Evolutionary conservation across 2,797 vertebrate genomes (phyloP), one percentile per base, ranked within the genome.

Genomic region (Gymnoscopelus braueri): DNA sequence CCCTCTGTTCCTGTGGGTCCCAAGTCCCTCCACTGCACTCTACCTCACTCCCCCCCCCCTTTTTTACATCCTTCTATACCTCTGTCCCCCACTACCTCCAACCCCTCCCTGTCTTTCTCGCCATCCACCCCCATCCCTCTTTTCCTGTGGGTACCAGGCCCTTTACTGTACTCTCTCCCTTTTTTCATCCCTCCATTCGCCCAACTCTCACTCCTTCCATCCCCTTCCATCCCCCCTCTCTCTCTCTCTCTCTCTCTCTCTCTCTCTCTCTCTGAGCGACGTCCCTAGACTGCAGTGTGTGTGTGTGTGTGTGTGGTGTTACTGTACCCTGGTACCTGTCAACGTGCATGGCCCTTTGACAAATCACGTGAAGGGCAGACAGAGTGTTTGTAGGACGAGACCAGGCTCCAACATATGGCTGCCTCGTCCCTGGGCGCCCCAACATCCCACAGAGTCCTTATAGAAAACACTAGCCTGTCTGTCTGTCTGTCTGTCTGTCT

Each of bases 301-400:
- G 23, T 11, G 55, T 82, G 68, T 73, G 54, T 68, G 52, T 32
- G 35, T 1, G 79, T 82, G 86, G 87, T 76, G 84, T 84, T 85
- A 77, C 85, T 85, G 86, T 83, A 85, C 81, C 85, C 85, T 87
- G 50, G 87, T 89, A 84, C 84, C 87, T 90, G 91, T 92, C 91
- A 90, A 86, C 32, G 78, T 55, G 83, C 73, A 53, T 68, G 24
- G 88, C 94, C 94, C 94, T 95, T 95, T 96, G 96, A 96, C 95
- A 95, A 95, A 95, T 96, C 95, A 94, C 92, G 90, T 95, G 96
- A 98, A 99, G 97, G 97, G 94, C 97, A 95, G 94, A 91, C 93
- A 93, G 96, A 97, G 87, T 96, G 39, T 98, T 97, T 96, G 96
- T 97, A 98, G 97, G 96, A 97, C 96, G 92, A 96, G 95, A 96